These are phyloP conservation scores for Beris morrisii DNA, from an alignment of 2,888 invertebrate species.

Conservation along the genomic window DNA sequence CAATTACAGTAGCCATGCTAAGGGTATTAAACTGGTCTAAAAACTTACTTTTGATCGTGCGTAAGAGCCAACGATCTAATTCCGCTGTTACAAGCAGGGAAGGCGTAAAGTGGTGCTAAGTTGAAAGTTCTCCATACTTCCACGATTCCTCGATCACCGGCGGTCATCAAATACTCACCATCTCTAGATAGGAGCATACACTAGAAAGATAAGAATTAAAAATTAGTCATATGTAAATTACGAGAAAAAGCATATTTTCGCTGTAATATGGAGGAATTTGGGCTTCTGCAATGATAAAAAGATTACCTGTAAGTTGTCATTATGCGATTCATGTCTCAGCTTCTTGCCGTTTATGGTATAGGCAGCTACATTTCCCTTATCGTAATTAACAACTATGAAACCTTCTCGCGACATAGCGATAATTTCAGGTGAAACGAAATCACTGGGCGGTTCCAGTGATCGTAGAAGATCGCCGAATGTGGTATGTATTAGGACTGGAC, in stretches of 20 bases:
- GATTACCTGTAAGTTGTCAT: constrained; percentile 89
- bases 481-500: constrained; percentile 96
- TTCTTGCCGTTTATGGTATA: constrained; percentile 93
- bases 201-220: constrained; percentile 58
- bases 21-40: too few relatives aligned
- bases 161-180: constrained; percentile 98
- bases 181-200: constrained; percentile 92
- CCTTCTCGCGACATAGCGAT: constrained; percentile 96
- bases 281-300: constrained; percentile 21
- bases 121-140: constrained; percentile 99
- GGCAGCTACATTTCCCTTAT: constrained; percentile 87
- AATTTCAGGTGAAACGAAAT: constrained; percentile 77
- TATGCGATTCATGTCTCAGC: constrained; percentile 86
- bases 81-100: constrained; percentile 95
- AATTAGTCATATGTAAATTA: background rate
- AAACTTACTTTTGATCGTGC: constrained; percentile 95
- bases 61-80: constrained; percentile 92
- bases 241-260: background rate
- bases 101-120: constrained; percentile 94
- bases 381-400: constrained; percentile 91
- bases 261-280: background rate
- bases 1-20: too few relatives aligned
- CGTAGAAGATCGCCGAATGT: constrained; percentile 95
- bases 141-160: constrained; percentile 95
- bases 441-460: constrained; percentile 80